Evolutionary conservation across 2,888 invertebrate genomes (phyloP).

Genomic region (Trissoscelio sp.): DNA sequence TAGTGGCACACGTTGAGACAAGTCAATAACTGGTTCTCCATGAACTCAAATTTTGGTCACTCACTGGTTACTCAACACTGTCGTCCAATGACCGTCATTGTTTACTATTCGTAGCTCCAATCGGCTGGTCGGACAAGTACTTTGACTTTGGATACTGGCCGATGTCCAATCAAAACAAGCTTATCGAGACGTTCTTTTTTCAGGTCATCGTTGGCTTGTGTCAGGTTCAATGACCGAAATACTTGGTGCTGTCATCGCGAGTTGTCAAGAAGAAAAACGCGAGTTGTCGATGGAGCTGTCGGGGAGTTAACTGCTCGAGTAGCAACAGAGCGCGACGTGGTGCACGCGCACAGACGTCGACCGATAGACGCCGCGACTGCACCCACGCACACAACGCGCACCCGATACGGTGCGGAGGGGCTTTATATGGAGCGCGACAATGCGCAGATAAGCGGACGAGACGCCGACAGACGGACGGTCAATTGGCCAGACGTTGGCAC

Average conservation of each 20-base stretch:
- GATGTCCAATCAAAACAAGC: constrained; percentile 14
- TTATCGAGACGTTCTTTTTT: neutral
- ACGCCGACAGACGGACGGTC: constrained; percentile 61
- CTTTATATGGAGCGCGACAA: constrained; percentile 68
- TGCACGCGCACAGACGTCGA: constrained; percentile 68
- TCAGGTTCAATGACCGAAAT: constrained; percentile 29
- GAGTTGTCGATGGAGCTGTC: constrained; percentile 67
- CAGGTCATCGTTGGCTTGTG: constrained; percentile 26
- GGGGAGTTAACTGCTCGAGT: constrained; percentile 69
- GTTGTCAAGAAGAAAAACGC: constrained; percentile 54
- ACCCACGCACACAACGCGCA: constrained; percentile 62
- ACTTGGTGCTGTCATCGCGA: constrained; percentile 38
- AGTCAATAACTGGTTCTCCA: constrained; percentile 4
- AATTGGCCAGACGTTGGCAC: constrained; percentile 64
- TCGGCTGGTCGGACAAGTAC: neutral
- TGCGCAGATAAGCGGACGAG: constrained; percentile 67
- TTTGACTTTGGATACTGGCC: constrained; percentile 18
- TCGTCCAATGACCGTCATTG: constrained; percentile 35
- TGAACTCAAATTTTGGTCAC: too few species aligned
- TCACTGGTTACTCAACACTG: too few species aligned
- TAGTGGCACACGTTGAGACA: constrained; percentile 2
- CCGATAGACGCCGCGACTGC: constrained; percentile 65
- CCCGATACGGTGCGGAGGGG: constrained; percentile 63
- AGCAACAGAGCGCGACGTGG: constrained; percentile 68
- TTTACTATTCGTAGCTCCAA: constrained; percentile 21